Base-by-base conservation (phyloP, 2,797 vertebrate species). In the Fistularia commersonii region DNA sequence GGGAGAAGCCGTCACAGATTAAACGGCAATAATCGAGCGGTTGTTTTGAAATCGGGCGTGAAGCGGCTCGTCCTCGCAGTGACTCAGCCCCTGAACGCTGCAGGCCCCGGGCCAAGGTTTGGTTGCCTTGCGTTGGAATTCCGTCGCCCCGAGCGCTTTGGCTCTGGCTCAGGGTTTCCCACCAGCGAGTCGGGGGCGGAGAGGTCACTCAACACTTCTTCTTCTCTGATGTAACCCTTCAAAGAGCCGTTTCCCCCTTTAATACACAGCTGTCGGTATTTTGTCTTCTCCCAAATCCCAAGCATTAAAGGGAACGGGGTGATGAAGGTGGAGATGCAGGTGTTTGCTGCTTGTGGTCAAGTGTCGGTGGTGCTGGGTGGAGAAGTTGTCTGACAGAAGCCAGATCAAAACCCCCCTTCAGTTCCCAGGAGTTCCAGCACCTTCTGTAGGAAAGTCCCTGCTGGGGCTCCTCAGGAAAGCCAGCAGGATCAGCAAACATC, bases 201-300 rank as follows among this genome's bases (percentile, higher is more conserved):
- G 13, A 13, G 63, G 72, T 69, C 72, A 69, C 46, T 73, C 76
- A 66, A 3, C 51, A 38, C 46, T 33, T 54, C 40, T 57, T 36
- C 23, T 59, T 46, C 54, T 78, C 72, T 80, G 52, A 82, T 74
- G 71, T 68, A 51, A 66, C 32, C 45, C 68, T 68, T 83, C 64
- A 82, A 81, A 78, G 77, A 50, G 33, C 50, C 57, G 3, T 39
- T 36, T 59, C 58, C 66, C 68, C 73, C 83, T 31, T 80, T 70
- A 80, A 81, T 54, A 70, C 61, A 35, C 38, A 14, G 66, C 41
- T 57, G 33, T 48, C 14, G 9, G 14, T 45, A 23, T 48, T 41
- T 45, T 42, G 32, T 41, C 5, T 7, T 65, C 65, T 58, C 51
- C 42, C 33, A 53, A 11, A 57, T 8, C n/a, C 23, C 23, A 23